These are phyloP conservation scores for Yponomeuta cagnagella DNA, from an alignment of 2,888 invertebrate species.

Conservation along the genomic window DNA sequence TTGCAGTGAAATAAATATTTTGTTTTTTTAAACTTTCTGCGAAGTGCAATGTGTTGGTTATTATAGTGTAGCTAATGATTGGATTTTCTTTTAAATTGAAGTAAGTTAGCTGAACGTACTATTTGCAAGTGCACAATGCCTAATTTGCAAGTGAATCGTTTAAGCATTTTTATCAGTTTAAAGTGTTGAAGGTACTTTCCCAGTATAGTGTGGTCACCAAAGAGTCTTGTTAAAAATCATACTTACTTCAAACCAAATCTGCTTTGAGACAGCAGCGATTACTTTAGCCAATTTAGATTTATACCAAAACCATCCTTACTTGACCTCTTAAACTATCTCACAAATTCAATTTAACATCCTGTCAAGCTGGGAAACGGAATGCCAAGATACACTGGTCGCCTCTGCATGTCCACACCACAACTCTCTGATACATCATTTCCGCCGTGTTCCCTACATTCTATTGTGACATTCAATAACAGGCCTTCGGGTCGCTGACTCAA, in stretches of 20 bases:
- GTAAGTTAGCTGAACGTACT: neutral
- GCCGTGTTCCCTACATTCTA: conserved; percentile 54
- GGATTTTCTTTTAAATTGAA: neutral
- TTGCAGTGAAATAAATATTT: neutral
- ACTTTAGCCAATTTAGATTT: conserved; percentile 68
- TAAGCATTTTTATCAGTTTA: no score
- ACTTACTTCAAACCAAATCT: neutral
- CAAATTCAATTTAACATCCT: conserved; percentile 26
- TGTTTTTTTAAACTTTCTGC: neutral
- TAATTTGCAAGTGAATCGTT: no score
- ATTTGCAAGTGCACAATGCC: no score
- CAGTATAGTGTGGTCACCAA: no score
- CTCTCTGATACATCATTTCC: conserved; percentile 68
- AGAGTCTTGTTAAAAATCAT: neutral
- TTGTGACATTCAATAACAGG: conserved; percentile 31
- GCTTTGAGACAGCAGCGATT: conserved; percentile 54
- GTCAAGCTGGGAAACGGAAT: conserved; percentile 24
- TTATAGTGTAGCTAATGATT: neutral
- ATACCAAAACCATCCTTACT: conserved; percentile 41
- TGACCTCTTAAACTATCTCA: conserved; percentile 39
- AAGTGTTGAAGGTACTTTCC: no score
- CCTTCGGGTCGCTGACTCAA: conserved; percentile 30
- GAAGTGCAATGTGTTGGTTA: neutral
- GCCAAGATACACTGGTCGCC: conserved; percentile 45
- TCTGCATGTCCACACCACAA: conserved; percentile 50